Evolutionary conservation across 92 coral and sea anemone genomes (phyloP).

Genomic region (Virgularia gustaviana): DNA sequence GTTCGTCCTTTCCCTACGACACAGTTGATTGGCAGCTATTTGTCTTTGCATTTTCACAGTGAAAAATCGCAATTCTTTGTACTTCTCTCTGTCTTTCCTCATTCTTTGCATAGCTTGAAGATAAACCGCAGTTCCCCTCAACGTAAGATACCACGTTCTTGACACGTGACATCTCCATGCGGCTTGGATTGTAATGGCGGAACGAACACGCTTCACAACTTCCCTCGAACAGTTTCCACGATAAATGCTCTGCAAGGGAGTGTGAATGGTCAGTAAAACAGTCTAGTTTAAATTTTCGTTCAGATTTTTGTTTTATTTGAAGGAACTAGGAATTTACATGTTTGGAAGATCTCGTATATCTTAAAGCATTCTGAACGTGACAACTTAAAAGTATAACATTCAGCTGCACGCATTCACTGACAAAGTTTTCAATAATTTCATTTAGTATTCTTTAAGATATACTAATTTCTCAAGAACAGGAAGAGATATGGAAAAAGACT

Average conservation of each 20-base stretch:
- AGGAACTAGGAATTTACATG: too few relatives aligned
- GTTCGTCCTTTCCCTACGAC: conserved; percentile 29
- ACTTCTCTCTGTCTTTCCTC: conserved; percentile 37
- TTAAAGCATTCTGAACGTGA: too few relatives aligned
- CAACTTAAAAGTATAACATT: too few relatives aligned
- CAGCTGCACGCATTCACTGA: too few relatives aligned
- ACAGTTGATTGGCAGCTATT: conserved; percentile 49
- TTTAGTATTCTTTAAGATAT: too few relatives aligned
- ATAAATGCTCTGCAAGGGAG: conserved; percentile 18
- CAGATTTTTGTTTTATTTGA: too few relatives aligned
- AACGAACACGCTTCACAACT: conserved; percentile 33
- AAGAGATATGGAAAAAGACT: too few relatives aligned
- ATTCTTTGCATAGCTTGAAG: conserved; percentile 50
- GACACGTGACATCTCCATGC: conserved; percentile 24
- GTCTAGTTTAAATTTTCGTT: too few relatives aligned
- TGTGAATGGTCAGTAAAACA: too few relatives aligned
- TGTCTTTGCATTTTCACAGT: conserved; percentile 55
- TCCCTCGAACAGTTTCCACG: conserved; percentile 42
- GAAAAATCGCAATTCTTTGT: conserved; percentile 20
- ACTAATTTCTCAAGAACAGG: too few relatives aligned
- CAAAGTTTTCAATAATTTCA: too few relatives aligned
- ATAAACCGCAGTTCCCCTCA: conserved; percentile 47
- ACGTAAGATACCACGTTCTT: conserved; percentile 40
- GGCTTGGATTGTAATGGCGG: conserved; percentile 51
- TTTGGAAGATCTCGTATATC: too few relatives aligned